Evolutionary conservation across 1,140 invertebrate species (phyloP).

Genomic region (Temnothorax curvispinosus): DNA sequence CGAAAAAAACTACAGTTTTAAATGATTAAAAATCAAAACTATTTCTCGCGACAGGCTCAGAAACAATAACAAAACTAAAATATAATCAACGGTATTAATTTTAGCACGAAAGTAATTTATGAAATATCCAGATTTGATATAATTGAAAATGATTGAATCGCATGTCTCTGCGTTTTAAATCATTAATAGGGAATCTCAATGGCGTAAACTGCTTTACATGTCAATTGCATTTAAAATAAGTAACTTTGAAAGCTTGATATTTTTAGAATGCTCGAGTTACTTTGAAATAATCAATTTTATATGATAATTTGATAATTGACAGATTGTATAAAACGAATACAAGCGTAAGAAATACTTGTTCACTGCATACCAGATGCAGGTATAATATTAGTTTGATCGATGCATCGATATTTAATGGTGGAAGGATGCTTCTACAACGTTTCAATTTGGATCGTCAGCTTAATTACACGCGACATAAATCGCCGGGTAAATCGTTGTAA

Average conservation of each 20-base stretch:
- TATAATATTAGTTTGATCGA: conserved; percentile 25
- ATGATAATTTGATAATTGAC: not conserved
- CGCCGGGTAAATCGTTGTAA: not conserved
- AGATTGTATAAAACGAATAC: not conserved
- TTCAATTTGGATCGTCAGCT: conserved; percentile 36
- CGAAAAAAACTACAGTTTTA: not conserved
- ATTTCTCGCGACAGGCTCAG: not conserved
- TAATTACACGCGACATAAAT: conserved; percentile 49
- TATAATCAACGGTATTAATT: not conserved
- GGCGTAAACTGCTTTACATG: not conserved
- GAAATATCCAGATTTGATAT: not conserved
- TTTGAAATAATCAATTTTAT: not conserved
- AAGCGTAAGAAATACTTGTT: not conserved
- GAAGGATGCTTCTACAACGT: not conserved
- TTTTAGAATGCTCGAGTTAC: not conserved
- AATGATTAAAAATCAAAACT: not conserved
- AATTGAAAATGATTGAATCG: not conserved
- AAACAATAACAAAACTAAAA: not conserved
- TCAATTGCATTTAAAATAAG: not conserved
- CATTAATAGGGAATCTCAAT: not conserved
- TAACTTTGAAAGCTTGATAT: not conserved
- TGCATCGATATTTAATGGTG: conserved; percentile 5
- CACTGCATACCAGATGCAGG: not conserved
- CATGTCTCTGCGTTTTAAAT: not conserved
- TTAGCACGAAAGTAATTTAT: not conserved